Conservation (phyloP, 1,140 invertebrate genomes). For the Xylocopa sonorina region DNA sequence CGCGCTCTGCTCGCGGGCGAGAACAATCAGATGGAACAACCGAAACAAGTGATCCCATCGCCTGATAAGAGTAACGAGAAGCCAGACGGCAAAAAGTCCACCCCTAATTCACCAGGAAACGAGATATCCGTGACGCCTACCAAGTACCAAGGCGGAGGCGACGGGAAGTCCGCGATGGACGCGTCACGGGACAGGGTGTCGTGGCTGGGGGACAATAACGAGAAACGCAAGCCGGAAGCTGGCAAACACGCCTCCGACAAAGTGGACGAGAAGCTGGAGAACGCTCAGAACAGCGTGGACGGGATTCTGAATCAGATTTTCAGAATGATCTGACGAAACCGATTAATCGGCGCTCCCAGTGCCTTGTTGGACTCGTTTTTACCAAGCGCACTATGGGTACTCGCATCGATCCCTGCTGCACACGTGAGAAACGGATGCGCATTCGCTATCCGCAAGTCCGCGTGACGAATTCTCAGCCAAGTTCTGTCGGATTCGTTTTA, state of each 20-base stretch:
- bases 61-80: conserved; percentile 17
- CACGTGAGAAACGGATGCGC: neutral
- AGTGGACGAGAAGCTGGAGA: conserved; percentile 46
- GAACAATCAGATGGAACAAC: conserved; percentile 22
- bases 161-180: neutral
- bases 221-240: neutral
- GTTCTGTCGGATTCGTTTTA: neutral
- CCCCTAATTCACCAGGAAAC: neutral
- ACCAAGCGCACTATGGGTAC: neutral
- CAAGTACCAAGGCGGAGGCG: too few relatives aligned
- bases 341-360: neutral
- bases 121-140: neutral
- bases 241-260: neutral
- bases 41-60: conserved; percentile 45
- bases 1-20: neutral
- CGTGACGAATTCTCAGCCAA: neutral
- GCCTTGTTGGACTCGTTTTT: neutral
- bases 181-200: neutral
- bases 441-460: too few relatives aligned
- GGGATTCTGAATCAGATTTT: conserved; percentile 43
- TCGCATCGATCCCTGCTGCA: neutral
- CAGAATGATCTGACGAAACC: neutral
- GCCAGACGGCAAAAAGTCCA: neutral
- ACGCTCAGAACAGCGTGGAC: conserved; percentile 45
- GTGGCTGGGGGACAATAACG: neutral